Evolutionary conservation across 2,113 vertebrate species (phyloP).

Genomic region (Alaudala cheleensis): DNA sequence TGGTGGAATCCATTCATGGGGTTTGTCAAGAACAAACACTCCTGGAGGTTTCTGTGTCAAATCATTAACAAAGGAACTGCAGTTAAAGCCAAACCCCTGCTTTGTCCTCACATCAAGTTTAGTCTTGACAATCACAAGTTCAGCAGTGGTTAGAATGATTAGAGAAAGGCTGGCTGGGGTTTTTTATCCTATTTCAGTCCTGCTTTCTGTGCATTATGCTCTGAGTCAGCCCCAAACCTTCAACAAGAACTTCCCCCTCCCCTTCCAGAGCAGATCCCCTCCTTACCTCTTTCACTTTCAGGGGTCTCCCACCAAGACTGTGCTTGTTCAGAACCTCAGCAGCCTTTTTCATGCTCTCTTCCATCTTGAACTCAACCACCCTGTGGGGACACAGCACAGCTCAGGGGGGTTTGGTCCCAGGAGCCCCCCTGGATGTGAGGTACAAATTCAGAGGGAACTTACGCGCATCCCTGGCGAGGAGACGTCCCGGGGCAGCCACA

Average conservation of each 20-base stretch:
- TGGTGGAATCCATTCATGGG: background rate
- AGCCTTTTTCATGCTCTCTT: slow-evolving; percentile 97
- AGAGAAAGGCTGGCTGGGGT: background rate
- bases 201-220: background rate
- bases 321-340: slow-evolving; percentile 97
- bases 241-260: background rate
- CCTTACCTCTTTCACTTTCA: slow-evolving; percentile 95
- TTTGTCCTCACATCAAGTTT: background rate
- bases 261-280: background rate
- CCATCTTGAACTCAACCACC: slow-evolving; percentile 97
- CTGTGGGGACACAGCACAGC: slow-evolving; percentile 68
- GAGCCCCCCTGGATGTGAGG: background rate
- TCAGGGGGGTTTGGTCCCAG: background rate
- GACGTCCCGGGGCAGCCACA: slow-evolving; percentile 15
- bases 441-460: slow-evolving; percentile 75
- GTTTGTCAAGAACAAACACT: background rate
- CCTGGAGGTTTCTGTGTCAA: background rate
- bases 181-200: background rate
- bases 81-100: background rate
- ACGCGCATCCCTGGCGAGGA: slow-evolving; percentile 90
- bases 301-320: slow-evolving; percentile 90
- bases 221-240: background rate
- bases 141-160: background rate
- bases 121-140: background rate
- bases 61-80: background rate